Evolutionary conservation across 2,797 vertebrate genomes (phyloP).

Genomic region (Lepilemur ruficaudatus): DNA sequence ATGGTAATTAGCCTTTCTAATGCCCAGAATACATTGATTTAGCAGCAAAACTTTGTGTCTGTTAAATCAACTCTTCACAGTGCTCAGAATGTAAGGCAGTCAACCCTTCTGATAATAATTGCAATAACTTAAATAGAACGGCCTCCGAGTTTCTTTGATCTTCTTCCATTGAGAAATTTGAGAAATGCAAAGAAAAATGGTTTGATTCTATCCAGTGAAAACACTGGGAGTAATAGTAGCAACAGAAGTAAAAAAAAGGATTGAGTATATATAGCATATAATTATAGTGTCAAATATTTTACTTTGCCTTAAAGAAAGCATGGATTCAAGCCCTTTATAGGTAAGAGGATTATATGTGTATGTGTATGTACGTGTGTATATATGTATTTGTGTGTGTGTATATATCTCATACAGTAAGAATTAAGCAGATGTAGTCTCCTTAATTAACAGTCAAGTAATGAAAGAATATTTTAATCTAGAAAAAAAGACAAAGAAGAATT

Average conservation of each 20-base stretch:
- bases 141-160: background rate
- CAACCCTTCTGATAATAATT: background rate
- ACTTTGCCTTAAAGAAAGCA: background rate
- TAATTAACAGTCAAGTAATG: background rate
- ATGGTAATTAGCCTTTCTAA: background rate
- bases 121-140: constrained; percentile 23
- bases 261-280: background rate
- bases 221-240: background rate
- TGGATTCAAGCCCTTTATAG: background rate
- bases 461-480: background rate
- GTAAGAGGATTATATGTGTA: background rate
- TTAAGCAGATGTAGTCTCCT: background rate
- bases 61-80: constrained; percentile 2
- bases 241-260: background rate
- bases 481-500: background rate
- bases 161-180: background rate
- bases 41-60: background rate
- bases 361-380: no score
- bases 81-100: background rate
- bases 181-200: constrained; percentile 8
- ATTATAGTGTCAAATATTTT: background rate
- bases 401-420: background rate
- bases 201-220: background rate
- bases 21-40: background rate
- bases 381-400: no score